Base-by-base conservation (phyloP, 35 echinoderm and acorn worm species). In the Apostichopus parvimensis region DNA sequence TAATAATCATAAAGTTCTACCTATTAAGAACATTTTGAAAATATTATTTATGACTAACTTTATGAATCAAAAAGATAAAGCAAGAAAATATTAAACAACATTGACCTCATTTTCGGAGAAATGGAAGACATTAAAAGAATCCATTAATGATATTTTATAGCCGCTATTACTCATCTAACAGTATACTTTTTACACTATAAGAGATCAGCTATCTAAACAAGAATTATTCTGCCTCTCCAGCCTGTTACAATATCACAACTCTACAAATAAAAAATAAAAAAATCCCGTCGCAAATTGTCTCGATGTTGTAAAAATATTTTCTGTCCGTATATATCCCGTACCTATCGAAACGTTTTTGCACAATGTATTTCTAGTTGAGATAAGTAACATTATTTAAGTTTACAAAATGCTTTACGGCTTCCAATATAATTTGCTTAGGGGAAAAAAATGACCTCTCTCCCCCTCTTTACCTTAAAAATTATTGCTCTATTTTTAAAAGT, bases 401-500 rank as follows among this genome's bases (percentile, higher is more conserved):
- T 75, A 75, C 17, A 22, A 6, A 75, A 75, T 75, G 20, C 17
- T 75, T 75, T 75, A 75, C 17, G 71, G 71, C 71, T 45, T 45
- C 34, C 34, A 75, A 18, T 75, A 61, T 61, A 75, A 18, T 13
- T 75, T 75, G 71, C 71, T 75, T 4, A 18, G 17, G 12, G 58
- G 8, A 61, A 0, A 61, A n/a, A 75, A 75, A 75, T 75, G 71
- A 75, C 71, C 71, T 75, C 17, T 45, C 34, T 45, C 34, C 34
- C 34, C 34, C 34, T 45, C 34, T 45, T 75, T 6, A 18, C 17
- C 14, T 75, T 75, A 58, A 84, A 84, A 84, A 56, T 84, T 58
- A 84, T 59, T 23, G 57, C 58, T 84, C 56, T 60, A 84, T 56
- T 84, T 84, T 57, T 54, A 84, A 84, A 84, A 58, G 81, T 84